These are phyloP conservation scores for Chrysocyon brachyurus DNA, from an alignment of 2,797 vertebrate genomes.

Conservation along the genomic window DNA sequence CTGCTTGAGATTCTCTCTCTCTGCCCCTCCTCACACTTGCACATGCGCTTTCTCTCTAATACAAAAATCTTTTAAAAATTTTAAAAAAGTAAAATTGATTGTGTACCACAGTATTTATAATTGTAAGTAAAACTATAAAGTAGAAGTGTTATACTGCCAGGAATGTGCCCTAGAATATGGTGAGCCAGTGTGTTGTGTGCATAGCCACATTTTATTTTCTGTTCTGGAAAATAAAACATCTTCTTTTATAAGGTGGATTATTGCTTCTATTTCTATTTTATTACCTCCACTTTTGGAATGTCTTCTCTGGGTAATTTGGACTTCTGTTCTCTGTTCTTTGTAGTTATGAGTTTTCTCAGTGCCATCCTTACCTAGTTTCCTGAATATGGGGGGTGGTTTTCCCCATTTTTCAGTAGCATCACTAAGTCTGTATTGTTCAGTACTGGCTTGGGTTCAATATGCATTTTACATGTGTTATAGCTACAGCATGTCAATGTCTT, in stretches of 20 bases:
- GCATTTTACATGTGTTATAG: background rate
- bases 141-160: background rate
- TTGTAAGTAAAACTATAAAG: background rate
- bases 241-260: background rate
- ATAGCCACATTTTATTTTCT: background rate
- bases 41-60: background rate
- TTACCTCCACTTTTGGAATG: too few relatives aligned
- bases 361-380: background rate
- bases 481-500: background rate
- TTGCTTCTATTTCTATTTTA: fast-evolving
- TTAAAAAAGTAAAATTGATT: background rate
- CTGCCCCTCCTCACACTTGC: background rate
- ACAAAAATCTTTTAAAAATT: background rate
- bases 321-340: background rate
- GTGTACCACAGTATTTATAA: background rate
- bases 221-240: background rate
- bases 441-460: background rate
- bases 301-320: background rate
- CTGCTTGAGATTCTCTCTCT: background rate
- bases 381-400: fast-evolving
- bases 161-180: background rate
- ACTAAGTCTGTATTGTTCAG: background rate
- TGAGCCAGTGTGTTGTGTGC: background rate
- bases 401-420: background rate
- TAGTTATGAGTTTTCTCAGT: background rate